Base-by-base conservation (phyloP, 2,113 vertebrate species). In the Oenanthe oenanthe region DNA sequence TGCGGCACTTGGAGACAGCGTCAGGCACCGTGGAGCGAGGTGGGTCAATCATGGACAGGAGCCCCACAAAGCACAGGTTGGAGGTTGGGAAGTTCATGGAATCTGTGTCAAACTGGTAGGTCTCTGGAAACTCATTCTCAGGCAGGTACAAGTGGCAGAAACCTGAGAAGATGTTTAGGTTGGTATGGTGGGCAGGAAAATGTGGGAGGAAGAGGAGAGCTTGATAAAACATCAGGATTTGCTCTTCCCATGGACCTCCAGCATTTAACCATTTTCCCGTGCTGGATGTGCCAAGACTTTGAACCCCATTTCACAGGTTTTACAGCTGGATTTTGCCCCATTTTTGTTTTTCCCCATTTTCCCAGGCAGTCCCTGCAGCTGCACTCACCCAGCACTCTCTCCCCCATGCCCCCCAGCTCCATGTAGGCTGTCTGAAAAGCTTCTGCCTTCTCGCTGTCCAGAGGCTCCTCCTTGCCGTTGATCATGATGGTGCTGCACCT, bases 21-120 rank as follows among this genome's bases (percentile, higher is more conserved):
- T 98, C 98, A 4, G 98, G 98, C 63, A 98, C 98, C 0, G 98
- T 98, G 81, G 98, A 98, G 7, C 98, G 98, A 26, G 98, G 98
- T 0, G 98, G 98, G 57, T 98, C 98, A 2, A 98, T 98, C 98
- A 98, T 97, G 4, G 98, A 98, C 32, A 98, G 61, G 29, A 98
- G 98, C 28, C 98, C 98, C 62, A 98, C 96, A 47, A 98, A 98
- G 80, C 98, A 98, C 43, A 98, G 82, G 70, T 97, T 96, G 58
- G 97, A 98, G 22, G 96, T 98, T 4, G 98, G 98, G 63, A 98
- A 98, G 79, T 98, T 98, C 96, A 98, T 96, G 60, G 95, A 51
- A 4, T 98, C 98, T 3, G 94, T 96, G 91, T 98, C 97, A 48
- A 98, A 98, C 15, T 93, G 38, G 29, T 98, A 98, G 20, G 66